phyloP scores from a whole-genome alignment of 2,797 vertebrate species.

The Pangasius larnaudii region DNA sequence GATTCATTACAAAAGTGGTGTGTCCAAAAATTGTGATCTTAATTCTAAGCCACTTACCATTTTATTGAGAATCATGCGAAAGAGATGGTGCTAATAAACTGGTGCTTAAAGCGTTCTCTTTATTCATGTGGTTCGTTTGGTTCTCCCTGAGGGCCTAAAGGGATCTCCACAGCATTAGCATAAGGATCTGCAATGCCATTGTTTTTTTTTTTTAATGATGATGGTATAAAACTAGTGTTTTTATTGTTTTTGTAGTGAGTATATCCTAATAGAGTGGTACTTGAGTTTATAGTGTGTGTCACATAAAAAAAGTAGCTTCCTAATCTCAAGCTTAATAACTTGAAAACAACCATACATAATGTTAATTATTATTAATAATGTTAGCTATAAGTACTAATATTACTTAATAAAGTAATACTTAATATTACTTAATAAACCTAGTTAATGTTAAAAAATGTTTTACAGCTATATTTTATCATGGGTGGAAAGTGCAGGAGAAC shows the following conservation, averaged over 20 bases:
- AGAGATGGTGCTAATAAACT: not conserved
- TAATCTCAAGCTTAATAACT: not conserved
- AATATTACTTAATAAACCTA: not conserved
- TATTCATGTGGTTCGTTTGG: not conserved
- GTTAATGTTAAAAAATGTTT: not conserved
- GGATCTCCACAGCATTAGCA: not conserved
- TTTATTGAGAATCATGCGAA: not conserved
- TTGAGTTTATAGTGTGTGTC: not conserved
- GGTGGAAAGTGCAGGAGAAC: not conserved
- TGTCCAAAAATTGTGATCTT: not conserved
- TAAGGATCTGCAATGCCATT: not conserved
- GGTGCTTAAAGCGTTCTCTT: conserved; percentile 1
- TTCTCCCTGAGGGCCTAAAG: not conserved
- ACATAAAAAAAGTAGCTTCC: not conserved
- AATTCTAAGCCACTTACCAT: not conserved
- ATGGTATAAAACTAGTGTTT: not conserved
- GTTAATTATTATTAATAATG: conserved; percentile 4
- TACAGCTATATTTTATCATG: not conserved
- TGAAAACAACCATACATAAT: not conserved
- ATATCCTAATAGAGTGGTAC: conserved; percentile 5
- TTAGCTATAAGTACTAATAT: not conserved
- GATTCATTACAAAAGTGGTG: too few species aligned
- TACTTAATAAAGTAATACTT: not conserved
- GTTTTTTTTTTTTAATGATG: not conserved
- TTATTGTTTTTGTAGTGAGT: not conserved